Evolutionary conservation across 2,113 vertebrate genomes (phyloP).

Genomic region (Brachyhypopomus gauderio): DNA sequence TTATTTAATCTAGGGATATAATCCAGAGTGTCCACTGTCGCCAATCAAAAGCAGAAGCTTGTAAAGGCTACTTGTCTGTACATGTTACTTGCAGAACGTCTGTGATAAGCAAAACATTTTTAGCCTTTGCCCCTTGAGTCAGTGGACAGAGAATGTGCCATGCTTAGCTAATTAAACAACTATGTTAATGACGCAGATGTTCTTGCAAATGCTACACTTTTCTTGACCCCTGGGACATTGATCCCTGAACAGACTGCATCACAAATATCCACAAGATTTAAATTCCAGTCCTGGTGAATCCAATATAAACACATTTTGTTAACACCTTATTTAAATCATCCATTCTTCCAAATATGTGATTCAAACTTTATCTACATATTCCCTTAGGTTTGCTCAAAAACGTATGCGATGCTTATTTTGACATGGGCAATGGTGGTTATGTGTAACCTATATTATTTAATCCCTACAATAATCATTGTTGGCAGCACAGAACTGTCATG

Average conservation of each 20-base stretch:
- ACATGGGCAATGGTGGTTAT: neutral
- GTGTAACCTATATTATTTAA: neutral
- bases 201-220: conserved; percentile 7
- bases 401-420: neutral
- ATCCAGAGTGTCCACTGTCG: neutral
- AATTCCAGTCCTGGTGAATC: neutral
- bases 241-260: conserved; percentile 1
- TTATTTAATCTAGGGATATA: neutral
- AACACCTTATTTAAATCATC: neutral
- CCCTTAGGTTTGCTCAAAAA: too few relatives aligned
- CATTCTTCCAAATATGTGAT: neutral
- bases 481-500: neutral
- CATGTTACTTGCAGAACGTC: neutral
- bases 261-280: neutral
- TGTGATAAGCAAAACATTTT: conserved; percentile 36
- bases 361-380: neutral
- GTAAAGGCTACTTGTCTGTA: neutral
- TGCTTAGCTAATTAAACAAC: conserved; percentile 33
- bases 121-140: conserved; percentile 37
- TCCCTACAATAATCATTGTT: neutral
- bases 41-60: neutral
- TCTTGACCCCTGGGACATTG: neutral
- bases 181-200: conserved; percentile 37
- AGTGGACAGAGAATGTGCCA: conserved; percentile 27
- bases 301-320: neutral